Base-by-base conservation (phyloP, 2,888 invertebrate species). In the Callinectes sapidus region DNA sequence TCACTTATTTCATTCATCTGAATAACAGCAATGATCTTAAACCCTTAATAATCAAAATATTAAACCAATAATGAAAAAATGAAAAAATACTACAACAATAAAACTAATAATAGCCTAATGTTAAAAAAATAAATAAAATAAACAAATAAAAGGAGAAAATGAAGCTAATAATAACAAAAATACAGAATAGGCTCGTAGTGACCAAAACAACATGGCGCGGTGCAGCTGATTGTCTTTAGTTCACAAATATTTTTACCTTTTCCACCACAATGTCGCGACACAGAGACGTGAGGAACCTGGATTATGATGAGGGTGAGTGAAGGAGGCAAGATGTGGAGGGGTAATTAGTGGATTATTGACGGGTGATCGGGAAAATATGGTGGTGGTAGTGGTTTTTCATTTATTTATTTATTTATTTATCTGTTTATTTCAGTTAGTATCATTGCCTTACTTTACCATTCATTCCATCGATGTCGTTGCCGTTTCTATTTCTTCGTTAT, bases 231-330 rank as follows among this genome's bases (percentile, higher is more conserved):
- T 71, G 1, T 5, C 28, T 28, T 10, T 28, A 28, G 18, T 28
- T 10, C 71, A 71, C 8, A 1, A 71, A n/a, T 42, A 42, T 87
- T 54, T 87, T 48, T 2, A 87, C 87, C 3, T 48, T 28, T 87
- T 87, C 28, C 23, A 81, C 14, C 81, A 91, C 48, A 23, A 93
- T 93, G 93, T 92, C 93, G 23, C 92, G 93, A 16, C 93, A 93
- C 89, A 92, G 93, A 71, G 91, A 93, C 77, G 88, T 93, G 54
- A 90, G 93, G 71, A 93, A 93, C 48, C 88, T 93, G 54, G 93
- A 93, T 77, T 93, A 93, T 54, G 93, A 93, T 28, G 93, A 93
- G 88, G 93, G 92, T 93, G 81, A 90, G 90, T 48, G 48, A 48
- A 48, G 48, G 48, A 48, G 48, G 2, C 8, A 48, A 48, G 48